Base-by-base conservation (phyloP, 1,140 invertebrate genomes). In the Neuroterus valhalla region DNA sequence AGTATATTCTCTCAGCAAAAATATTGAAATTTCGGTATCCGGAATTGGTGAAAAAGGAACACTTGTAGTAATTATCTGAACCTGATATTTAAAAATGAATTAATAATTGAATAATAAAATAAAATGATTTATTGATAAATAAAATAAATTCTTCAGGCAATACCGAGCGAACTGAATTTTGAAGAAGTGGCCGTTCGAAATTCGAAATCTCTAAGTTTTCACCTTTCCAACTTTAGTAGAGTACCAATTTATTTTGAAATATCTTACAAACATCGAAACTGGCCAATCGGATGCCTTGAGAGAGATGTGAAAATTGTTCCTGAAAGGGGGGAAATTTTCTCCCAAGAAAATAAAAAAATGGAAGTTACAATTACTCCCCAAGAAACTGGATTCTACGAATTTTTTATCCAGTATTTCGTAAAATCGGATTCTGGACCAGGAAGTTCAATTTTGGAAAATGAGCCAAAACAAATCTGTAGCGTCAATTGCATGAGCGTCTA, bases 231-330 rank as follows among this genome's bases (percentile, higher is more conserved):
- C 72, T 78, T 79, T 21, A 84, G 83, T 73, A 15, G 55, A 8
- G 81, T 86, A 2, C 79, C 77, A 12, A 81, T 88, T 17, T 68
- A 78, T 66, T 88, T 80, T 66, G 70, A 76, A 71, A 75, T 88
- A 17, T 75, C 31, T 12, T 80, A 70, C 26, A 62, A 38, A 0
- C 66, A 79, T 21, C 31, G 43, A 14, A 73, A 80, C 19, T 74
- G 26, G 42, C 72, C 77, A 1, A 42, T 82, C n/a, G 74, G 68
- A 21, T 66, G 72, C 43, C 62, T 79, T 6, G 43, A 80, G 66
- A 66, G 52, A 6, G 81, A 84, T 70, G 19, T 88, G 4, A 77
- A 75, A 38, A 71, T 88, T 38, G 45, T 68, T n/a, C 86, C 85
- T 2, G n/a, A 2, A 21, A 66, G 10, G 5, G 85, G 80, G 6